Evolutionary conservation across 2,888 invertebrate species (phyloP).

Genomic region (Nephrotoma flavescens): DNA sequence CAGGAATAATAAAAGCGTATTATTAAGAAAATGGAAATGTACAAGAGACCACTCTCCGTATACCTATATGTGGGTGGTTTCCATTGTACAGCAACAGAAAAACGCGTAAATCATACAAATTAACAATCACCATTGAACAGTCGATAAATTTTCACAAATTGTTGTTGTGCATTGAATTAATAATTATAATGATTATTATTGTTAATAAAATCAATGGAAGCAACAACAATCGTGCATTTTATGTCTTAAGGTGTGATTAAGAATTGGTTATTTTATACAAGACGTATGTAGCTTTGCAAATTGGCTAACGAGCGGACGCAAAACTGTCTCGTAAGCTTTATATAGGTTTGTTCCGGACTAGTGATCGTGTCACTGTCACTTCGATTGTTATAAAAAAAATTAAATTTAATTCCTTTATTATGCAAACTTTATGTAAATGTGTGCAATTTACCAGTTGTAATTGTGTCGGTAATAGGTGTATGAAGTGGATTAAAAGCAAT

Average conservation of each 20-base stretch:
- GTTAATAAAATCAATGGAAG: background rate
- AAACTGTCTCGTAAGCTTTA: too few relatives aligned
- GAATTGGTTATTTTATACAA: too few relatives aligned
- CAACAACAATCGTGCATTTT: background rate
- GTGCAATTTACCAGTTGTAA: too few relatives aligned
- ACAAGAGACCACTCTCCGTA: background rate
- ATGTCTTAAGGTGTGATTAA: background rate
- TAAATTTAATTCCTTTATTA: too few relatives aligned
- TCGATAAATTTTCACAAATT: background rate
- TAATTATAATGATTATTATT: background rate
- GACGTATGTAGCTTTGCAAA: too few relatives aligned
- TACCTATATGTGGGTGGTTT: background rate
- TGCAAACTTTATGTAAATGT: too few relatives aligned
- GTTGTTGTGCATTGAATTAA: background rate
- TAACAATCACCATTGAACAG: background rate
- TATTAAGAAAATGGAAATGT: background rate
- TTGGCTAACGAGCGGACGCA: too few relatives aligned
- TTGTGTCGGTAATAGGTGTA: too few relatives aligned
- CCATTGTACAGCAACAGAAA: background rate
- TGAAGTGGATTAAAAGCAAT: too few relatives aligned
- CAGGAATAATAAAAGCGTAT: background rate
- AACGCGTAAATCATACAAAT: background rate
- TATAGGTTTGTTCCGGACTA: too few relatives aligned
- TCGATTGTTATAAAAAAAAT: too few relatives aligned
- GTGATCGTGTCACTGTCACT: too few relatives aligned